Evolutionary conservation across 2,113 vertebrate genomes (phyloP).

Genomic region (Hippolais icterina): DNA sequence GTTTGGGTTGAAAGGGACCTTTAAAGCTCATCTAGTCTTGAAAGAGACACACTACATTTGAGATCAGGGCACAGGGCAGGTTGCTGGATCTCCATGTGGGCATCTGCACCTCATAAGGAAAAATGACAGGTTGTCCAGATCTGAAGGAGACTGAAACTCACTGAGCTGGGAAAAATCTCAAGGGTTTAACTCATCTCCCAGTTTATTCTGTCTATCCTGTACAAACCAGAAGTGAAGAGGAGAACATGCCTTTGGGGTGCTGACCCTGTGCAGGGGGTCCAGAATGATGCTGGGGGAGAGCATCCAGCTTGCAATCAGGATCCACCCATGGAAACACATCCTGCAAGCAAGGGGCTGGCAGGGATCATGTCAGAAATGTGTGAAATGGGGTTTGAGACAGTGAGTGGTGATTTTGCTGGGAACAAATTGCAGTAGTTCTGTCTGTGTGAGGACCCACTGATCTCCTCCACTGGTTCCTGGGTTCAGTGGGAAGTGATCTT

Average conservation of each 20-base stretch:
- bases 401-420: neutral
- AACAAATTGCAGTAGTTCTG: neutral
- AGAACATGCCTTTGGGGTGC: neutral
- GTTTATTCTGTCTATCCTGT: neutral
- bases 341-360: neutral
- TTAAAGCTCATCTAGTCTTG: neutral
- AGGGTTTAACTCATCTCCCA: neutral
- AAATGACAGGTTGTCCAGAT: neutral
- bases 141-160: neutral
- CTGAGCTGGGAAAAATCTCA: neutral
- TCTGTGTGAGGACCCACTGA: neutral
- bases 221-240: neutral
- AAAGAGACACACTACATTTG: neutral
- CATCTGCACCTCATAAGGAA: accelerated
- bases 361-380: neutral
- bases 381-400: neutral
- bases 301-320: neutral
- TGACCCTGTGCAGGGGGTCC: neutral
- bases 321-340: accelerated
- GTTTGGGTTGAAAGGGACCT: neutral
- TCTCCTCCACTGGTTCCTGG: neutral
- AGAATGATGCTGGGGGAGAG: neutral
- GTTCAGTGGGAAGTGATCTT: neutral
- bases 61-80: neutral
- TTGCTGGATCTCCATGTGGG: neutral